Base-by-base conservation (phyloP, 2,888 invertebrate species). In the Molanna angustata region DNA sequence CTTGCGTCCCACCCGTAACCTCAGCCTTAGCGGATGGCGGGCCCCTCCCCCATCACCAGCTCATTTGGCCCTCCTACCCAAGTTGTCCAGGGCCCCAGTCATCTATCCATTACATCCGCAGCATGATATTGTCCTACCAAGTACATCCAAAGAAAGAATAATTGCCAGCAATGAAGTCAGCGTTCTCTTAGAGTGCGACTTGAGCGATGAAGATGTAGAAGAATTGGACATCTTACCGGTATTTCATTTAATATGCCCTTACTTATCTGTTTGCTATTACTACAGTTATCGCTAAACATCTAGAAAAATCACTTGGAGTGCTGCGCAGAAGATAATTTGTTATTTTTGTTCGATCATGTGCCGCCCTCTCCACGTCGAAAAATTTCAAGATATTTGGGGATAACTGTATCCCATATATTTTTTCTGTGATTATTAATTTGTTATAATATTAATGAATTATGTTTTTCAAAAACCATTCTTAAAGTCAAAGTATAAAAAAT, bases 1-100 rank as follows among this genome's bases (percentile, higher is more conserved):
- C 31, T 57, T 73, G 33, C 63, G 65, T 33, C 73, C 73, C n/a
- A 40, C 57, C 4, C 54, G 41, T 11, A 19, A 39, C 3, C 51
- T 59, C 6, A 20, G 39, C 14, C 48, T 59, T 1, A 32, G 47
- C n/a, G 27, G 54, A 3, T 59, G 59, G 59, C 32, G 55, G 3
- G 57, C 54, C 31, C 58, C 61, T 4, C 61, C 61, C 6, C 52
- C 56, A 2, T 54, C 49, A 3, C 59, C 59, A 11, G 45, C 49
- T 6, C 42, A 49, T 16, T 44, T 59, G 9, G 52, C 54, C 2
- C 49, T 59, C 9, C 35, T 59, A 4, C 59, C 59, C 9, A 22
- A 49, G 7, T 43, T 58, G 17, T 42, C 40, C 2, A 20, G 48
- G 20, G 42, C 47, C 6, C 52, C 52, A 7, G 48, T 18, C 1